Evolutionary conservation across 2,113 vertebrate genomes (phyloP), one percentile per base, ranked within the genome.

Genomic region (Ceuthmochares aereus): DNA sequence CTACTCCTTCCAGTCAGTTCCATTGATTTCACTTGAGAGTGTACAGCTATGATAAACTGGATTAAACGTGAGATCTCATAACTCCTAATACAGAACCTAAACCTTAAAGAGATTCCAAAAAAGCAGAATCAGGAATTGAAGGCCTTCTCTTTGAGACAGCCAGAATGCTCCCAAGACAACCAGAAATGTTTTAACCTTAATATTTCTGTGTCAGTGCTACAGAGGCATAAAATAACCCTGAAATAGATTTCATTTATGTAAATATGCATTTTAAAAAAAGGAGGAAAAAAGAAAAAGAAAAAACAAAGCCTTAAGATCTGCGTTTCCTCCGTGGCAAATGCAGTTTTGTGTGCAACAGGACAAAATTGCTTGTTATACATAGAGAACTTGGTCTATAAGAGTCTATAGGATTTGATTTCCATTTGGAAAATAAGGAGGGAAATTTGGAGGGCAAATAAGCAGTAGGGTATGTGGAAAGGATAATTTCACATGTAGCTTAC

Each of bases 21-120:
- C 34, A 82, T 70, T 85, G 87, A 93, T 95, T 93, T 88, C 42
- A 76, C 62, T 82, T 47, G 85, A 84, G 78, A 74, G n/a, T 4
- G 13, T 60, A 69, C 29, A 90, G 62, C 62, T 95, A 63, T 83
- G 89, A 95, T 94, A 95, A 95, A 88, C 76, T 20, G 27, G 74
- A 91, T 86, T 95, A 84, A 79, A 90, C 68, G 96, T 85, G 91
- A 92, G 58, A 34, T 83, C 49, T 97, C 76, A 45, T 89, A 97
- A 40, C 20, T 68, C 55, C n/a, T 97, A n/a, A 62, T 34, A 55
- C 43, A 74, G 14, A 82, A 25, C 49, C 10, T 52, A 52, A 93
- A 69, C 42, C 54, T 85, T 86, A 83, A 80, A 92, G 34, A 74
- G 42, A 16, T 68, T 90, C 72, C 47, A 59, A 52, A 78, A 91